These are phyloP conservation scores for Parazoanthus darwini DNA, from an alignment of 92 coral and sea anemone species.

Conservation along the genomic window DNA sequence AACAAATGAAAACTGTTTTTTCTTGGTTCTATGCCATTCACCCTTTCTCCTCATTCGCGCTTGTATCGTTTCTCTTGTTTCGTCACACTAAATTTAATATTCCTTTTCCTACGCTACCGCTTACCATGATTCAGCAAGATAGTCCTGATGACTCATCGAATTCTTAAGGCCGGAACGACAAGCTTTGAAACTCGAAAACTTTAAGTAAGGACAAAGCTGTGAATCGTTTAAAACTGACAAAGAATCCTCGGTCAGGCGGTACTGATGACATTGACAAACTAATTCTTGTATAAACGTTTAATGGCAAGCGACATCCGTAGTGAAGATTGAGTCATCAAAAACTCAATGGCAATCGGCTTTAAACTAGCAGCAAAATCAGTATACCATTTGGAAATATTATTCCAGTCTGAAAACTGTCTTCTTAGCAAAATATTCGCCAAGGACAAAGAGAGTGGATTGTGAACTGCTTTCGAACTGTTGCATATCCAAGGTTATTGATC, in stretches of 20 bases:
- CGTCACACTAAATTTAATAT: no score
- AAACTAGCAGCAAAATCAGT: background rate
- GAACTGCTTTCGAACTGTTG: background rate
- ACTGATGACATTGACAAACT: slow-evolving; percentile 27
- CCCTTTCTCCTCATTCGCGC: background rate
- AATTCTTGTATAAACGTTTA: slow-evolving; percentile 15
- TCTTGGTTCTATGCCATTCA: background rate
- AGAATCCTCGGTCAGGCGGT: background rate
- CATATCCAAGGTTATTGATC: background rate
- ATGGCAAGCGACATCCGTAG: slow-evolving; percentile 11
- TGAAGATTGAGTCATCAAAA: slow-evolving; percentile 34
- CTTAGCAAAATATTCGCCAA: background rate
- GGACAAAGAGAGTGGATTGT: background rate
- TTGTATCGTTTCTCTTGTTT: background rate
- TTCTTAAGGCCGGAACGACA: background rate
- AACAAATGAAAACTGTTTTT: no score
- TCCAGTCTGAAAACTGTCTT: background rate
- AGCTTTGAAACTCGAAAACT: background rate
- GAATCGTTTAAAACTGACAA: background rate
- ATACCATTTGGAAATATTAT: background rate
- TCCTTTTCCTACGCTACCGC: background rate
- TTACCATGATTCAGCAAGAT: background rate
- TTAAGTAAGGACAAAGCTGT: background rate
- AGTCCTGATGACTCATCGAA: background rate
- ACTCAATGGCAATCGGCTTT: no score